Evolutionary conservation across 2,888 invertebrate species (phyloP).

Genomic region (Patella pellucida): DNA sequence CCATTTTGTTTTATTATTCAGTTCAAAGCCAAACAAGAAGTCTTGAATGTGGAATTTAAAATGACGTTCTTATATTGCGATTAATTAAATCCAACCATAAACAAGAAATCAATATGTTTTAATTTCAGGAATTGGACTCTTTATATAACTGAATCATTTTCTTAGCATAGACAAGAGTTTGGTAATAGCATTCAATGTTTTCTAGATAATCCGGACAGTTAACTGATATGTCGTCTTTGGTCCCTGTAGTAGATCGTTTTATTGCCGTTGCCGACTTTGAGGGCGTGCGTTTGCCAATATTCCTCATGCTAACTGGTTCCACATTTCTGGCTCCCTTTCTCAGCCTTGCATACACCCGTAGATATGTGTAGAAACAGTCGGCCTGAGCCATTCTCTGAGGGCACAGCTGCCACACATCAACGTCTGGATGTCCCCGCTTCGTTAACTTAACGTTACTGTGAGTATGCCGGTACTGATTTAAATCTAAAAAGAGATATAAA

Average conservation of each 20-base stretch:
- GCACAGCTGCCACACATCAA: constrained; percentile 37
- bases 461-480: too few species aligned
- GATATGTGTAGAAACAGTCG: constrained; percentile 40
- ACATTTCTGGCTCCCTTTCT: constrained; percentile 35
- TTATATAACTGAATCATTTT: background rate
- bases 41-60: too few species aligned
- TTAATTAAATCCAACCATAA: too few species aligned
- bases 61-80: too few species aligned
- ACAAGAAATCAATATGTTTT: background rate
- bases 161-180: background rate
- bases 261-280: background rate
- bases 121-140: background rate
- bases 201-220: constrained; percentile 29
- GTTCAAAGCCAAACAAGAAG: too few species aligned
- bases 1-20: too few species aligned
- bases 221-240: background rate
- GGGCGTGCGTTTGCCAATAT: constrained; percentile 33
- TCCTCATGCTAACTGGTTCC: constrained; percentile 33
- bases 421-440: constrained; percentile 25
- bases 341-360: constrained; percentile 42
- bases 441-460: background rate
- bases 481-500: too few species aligned
- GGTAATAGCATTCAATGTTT: constrained; percentile 36
- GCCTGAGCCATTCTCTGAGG: constrained; percentile 30
- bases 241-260: background rate